These are phyloP conservation scores for Caenorhabditis remanei DNA, from an alignment of 1,140 invertebrate genomes.

Conservation along the genomic window DNA sequence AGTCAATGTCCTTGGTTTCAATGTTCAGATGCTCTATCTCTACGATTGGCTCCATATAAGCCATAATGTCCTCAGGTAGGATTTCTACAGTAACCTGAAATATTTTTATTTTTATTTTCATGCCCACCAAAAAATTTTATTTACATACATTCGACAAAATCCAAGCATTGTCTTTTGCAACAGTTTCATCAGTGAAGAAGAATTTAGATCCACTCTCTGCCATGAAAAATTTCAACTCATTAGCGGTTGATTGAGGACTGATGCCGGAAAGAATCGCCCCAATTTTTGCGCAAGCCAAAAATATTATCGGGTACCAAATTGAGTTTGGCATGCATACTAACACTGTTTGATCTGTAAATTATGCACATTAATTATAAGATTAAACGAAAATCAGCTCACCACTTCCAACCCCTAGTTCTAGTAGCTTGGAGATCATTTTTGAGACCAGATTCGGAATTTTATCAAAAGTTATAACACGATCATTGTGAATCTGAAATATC, in stretches of 20 bases:
- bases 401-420: not conserved
- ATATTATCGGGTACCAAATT: conserved; percentile 69
- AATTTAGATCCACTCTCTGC: conserved; percentile 35
- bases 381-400: not conserved
- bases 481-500: not conserved
- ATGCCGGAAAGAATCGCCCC: conserved; percentile 69
- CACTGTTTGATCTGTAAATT: not conserved
- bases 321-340: conserved; percentile 44
- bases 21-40: not conserved
- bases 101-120: not conserved
- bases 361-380: not conserved
- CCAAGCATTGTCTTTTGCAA: not conserved
- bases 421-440: not conserved
- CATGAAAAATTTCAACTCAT: conserved; percentile 61
- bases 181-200: conserved; percentile 7
- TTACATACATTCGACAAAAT: conserved; percentile 8
- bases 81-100: not conserved
- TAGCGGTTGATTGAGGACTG: conserved; percentile 60
- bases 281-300: conserved; percentile 68
- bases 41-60: not conserved
- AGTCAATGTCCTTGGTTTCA: conserved; percentile 60
- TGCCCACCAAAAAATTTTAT: no score
- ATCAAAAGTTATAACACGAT: not conserved
- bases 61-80: conserved; percentile 16
- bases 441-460: not conserved